Evolutionary conservation across 2,113 vertebrate species (phyloP), one percentile per base, ranked within the genome.

Genomic region (Neoarius graeffei): DNA sequence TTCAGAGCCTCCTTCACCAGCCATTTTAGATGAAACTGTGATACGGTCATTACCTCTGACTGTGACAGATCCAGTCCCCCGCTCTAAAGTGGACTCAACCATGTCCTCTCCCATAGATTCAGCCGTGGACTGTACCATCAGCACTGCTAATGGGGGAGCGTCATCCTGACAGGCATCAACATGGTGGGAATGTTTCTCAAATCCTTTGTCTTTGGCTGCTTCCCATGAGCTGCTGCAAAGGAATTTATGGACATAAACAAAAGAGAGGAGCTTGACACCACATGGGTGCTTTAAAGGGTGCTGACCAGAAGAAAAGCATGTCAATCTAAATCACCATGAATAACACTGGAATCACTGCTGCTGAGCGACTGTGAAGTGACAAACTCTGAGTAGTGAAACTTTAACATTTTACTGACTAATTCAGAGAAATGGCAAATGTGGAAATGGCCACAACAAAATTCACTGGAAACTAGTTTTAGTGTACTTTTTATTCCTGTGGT

Each of bases 101-200:
- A 91, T 92, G 81, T 94, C 94, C 90, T 94, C 94, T 76, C 94
- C 94, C 52, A 94, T 95, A 91, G 95, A 96, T 94, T 94, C 88
- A 52, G 64, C 91, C 59, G 96, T 91, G 0, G 95, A 95, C 88
- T 88, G 88, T 50, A 91, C 94, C n/a, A 94, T 95, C 80, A 96
- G 95, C 95, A 95, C 96, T 11, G 94, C 96, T 93, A 97, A 96
- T 0, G 95, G 96, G 66, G 93, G 94, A 91, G 94, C 94, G 62
- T 95, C 94, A 0, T 97, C 96, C 89, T 96, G 95, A 96, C 90
- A 35, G 82, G 80, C 79, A 13, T 50, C 1, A 42, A 3, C 19
- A 60, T 60, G 80, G 30, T 35, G 30, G 57, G 5, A 62, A 48
- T 62, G 30, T 14, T 82, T 82, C 86, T 57, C 54, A 52, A 74